A percentile compares a stretch with the other conserved stretches of the same genome.
These are phyloP conservation scores for Camponotus floridanus DNA, from an alignment of 1,140 invertebrate genomes.

Conservation along the genomic window DNA sequence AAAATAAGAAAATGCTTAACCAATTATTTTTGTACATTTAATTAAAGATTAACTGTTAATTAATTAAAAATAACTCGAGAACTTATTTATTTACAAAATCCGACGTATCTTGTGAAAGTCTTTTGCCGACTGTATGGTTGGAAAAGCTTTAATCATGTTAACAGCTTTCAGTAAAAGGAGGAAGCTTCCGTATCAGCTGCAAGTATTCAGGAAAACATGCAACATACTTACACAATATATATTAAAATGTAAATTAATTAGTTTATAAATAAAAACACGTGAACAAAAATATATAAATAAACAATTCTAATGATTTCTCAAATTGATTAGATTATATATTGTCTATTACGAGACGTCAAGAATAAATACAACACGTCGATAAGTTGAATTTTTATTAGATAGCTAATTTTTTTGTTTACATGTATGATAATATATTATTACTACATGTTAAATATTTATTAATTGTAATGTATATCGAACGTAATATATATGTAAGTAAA, in stretches of 20 bases:
- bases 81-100: neutral
- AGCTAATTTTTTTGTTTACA: neutral
- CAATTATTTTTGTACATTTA: neutral
- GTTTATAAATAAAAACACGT: neutral
- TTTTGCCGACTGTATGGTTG: neutral
- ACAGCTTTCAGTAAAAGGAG: constrained; percentile 9
- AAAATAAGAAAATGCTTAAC: neutral
- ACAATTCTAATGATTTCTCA: neutral
- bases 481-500: neutral
- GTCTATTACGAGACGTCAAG: neutral
- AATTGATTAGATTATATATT: neutral
- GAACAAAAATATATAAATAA: neutral
- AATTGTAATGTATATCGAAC: neutral
- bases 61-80: neutral
- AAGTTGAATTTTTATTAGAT: neutral
- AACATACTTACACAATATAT: neutral
- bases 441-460: neutral
- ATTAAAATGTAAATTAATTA: neutral
- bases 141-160: constrained; percentile 2
- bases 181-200: constrained; percentile 18
- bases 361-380: neutral
- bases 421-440: no score
- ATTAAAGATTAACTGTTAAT: neutral
- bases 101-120: no score
- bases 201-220: neutral